These are phyloP conservation scores for Euura saliciscinereae DNA, from an alignment of 1,140 invertebrate species.

Conservation along the genomic window DNA sequence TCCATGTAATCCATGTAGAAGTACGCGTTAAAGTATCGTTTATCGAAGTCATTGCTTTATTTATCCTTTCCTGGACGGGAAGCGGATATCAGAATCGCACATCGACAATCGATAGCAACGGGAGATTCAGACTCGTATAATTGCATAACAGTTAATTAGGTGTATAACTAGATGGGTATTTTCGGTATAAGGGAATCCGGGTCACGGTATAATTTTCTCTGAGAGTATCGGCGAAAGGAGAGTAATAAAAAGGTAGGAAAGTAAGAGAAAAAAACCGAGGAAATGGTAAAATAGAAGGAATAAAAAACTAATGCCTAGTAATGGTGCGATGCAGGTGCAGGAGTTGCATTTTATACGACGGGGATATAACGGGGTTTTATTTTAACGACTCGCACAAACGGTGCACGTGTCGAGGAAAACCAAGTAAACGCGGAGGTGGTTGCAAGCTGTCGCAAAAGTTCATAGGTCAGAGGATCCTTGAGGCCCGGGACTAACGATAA, in stretches of 20 bases:
- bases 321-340: background rate
- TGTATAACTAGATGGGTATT: too few species aligned
- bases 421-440: background rate
- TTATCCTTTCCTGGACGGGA: too few species aligned
- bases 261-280: background rate
- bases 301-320: background rate
- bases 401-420: constrained; percentile 1
- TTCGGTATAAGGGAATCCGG: too few species aligned
- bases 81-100: too few species aligned
- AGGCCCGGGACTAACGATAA: background rate
- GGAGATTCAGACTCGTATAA: too few species aligned
- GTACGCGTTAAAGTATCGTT: too few species aligned
- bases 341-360: constrained; percentile 8
- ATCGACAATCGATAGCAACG: too few species aligned
- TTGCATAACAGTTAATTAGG: too few species aligned
- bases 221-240: background rate
- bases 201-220: too few species aligned
- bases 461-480: constrained; percentile 8
- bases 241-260: background rate
- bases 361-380: background rate
- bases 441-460: background rate
- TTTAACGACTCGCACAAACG: background rate
- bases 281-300: background rate
- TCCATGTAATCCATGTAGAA: too few species aligned
- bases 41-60: too few species aligned